Evolutionary conservation across 2,797 vertebrate species (phyloP).

Genomic region (Acanthurus lineatus): DNA sequence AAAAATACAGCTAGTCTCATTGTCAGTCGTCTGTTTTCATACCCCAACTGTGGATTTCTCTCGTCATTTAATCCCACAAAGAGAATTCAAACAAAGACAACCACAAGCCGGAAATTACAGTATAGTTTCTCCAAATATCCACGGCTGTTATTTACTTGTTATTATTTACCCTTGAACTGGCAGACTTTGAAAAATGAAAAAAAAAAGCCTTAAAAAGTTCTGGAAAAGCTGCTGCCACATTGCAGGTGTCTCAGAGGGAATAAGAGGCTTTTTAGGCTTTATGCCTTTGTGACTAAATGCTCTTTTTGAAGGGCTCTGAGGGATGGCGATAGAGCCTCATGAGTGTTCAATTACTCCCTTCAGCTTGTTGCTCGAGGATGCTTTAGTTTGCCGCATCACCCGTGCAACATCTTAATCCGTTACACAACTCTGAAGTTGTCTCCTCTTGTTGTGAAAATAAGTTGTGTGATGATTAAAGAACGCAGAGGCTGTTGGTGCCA

Average conservation of each 20-base stretch:
- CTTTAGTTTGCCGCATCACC: slow-evolving; percentile 37
- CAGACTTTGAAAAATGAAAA: slow-evolving; percentile 38
- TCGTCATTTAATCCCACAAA: neutral
- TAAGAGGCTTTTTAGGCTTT: slow-evolving; percentile 67
- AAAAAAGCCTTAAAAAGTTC: slow-evolving; percentile 50
- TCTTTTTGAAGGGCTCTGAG: slow-evolving; percentile 36
- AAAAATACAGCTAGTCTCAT: neutral
- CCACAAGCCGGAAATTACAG: neutral
- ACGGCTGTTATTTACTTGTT: slow-evolving; percentile 34
- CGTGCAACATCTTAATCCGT: slow-evolving; percentile 40
- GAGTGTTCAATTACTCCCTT: slow-evolving; percentile 53
- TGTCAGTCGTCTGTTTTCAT: slow-evolving; percentile 3
- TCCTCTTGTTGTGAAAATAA: slow-evolving; percentile 30
- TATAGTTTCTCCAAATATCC: slow-evolving; percentile 9
- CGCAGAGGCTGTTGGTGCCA: slow-evolving; percentile 19
- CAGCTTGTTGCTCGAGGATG: slow-evolving; percentile 42
- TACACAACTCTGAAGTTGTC: slow-evolving; percentile 32
- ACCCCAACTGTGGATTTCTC: neutral
- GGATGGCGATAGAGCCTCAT: slow-evolving; percentile 28
- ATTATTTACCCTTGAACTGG: slow-evolving; percentile 48
- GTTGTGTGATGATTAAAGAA: slow-evolving; percentile 24
- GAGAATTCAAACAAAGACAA: slow-evolving; percentile 3
- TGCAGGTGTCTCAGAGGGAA: slow-evolving; percentile 45
- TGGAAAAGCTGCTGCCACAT: slow-evolving; percentile 40
- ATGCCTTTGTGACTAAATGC: slow-evolving; percentile 56